Conservation (phyloP, 2,888 invertebrate genomes). For the Athetis lepigone region DNA sequence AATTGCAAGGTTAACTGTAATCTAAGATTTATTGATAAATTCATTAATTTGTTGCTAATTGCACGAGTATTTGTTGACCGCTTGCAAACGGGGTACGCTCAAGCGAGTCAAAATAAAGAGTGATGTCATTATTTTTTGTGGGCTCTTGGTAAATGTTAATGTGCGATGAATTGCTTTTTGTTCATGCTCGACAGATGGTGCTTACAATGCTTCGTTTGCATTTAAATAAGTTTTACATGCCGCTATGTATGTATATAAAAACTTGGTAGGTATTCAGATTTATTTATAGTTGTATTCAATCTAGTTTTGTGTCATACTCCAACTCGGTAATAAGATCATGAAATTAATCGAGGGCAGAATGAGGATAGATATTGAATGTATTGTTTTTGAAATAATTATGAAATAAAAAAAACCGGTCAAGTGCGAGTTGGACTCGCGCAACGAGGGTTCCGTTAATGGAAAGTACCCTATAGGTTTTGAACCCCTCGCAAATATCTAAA, state of each 20-base stretch:
- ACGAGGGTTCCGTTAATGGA: too few species aligned
- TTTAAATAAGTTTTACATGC: constrained; percentile 69
- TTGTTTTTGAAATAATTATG: background rate
- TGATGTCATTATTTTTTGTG: constrained; percentile 87
- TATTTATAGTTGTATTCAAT: constrained; percentile 32
- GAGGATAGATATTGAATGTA: background rate
- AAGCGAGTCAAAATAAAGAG: constrained; percentile 72
- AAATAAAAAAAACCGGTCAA: background rate
- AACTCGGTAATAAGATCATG: constrained; percentile 2
- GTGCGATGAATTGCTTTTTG: constrained; percentile 85
- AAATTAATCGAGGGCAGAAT: background rate
- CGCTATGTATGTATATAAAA: constrained; percentile 61
- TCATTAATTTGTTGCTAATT: constrained; percentile 72
- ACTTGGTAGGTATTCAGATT: constrained; percentile 41
- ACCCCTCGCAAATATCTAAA: too few species aligned
- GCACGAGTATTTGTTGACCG: constrained; percentile 66
- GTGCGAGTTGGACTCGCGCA: too few species aligned
- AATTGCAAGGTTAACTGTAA: constrained; percentile 82
- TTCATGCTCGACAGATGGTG: constrained; percentile 80
- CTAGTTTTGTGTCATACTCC: constrained; percentile 18
- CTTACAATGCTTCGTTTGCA: constrained; percentile 78
- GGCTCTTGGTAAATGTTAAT: constrained; percentile 78
- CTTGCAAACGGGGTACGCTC: constrained; percentile 67
- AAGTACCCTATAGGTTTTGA: too few species aligned
- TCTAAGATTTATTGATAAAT: constrained; percentile 75